phyloP scores from a whole-genome alignment of 92 coral and sea anemone genomes.

The Porites divaricata region DNA sequence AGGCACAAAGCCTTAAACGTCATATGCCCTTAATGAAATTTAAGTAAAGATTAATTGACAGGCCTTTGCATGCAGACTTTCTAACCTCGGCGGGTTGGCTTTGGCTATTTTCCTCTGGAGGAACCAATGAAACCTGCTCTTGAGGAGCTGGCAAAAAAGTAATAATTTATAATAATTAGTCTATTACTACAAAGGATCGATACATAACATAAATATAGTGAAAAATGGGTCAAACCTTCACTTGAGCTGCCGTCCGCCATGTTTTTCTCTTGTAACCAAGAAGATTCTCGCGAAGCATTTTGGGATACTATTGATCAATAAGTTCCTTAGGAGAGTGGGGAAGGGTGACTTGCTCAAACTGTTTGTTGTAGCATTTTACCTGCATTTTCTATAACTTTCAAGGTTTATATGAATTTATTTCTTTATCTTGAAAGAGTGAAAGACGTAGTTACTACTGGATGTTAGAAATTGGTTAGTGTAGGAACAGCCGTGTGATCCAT shows the following conservation, averaged over 20 bases:
- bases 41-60: neutral
- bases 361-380: neutral
- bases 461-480: too few species aligned
- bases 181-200: neutral
- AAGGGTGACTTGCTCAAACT: neutral
- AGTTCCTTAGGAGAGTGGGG: conserved; percentile 15
- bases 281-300: conserved; percentile 46
- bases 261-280: conserved; percentile 86
- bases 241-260: conserved; percentile 83
- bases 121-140: conserved; percentile 66
- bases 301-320: conserved; percentile 52
- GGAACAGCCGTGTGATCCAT: too few species aligned
- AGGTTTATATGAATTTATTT: neutral
- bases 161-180: conserved; percentile 1
- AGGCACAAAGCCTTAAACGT: too few species aligned
- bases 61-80: neutral
- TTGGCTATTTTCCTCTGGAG: conserved; percentile 76
- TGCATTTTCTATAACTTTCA: neutral
- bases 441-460: too few species aligned
- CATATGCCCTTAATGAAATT: too few species aligned
- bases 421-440: too few species aligned
- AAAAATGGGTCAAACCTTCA: conserved; percentile 10
- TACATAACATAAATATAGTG: neutral
- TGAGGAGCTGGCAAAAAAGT: conserved; percentile 44
- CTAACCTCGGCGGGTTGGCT: conserved; percentile 71